Evolutionary conservation across 2,113 vertebrate genomes (phyloP), one percentile per base, ranked within the genome.

Genomic region (Festucalex cinctus): DNA sequence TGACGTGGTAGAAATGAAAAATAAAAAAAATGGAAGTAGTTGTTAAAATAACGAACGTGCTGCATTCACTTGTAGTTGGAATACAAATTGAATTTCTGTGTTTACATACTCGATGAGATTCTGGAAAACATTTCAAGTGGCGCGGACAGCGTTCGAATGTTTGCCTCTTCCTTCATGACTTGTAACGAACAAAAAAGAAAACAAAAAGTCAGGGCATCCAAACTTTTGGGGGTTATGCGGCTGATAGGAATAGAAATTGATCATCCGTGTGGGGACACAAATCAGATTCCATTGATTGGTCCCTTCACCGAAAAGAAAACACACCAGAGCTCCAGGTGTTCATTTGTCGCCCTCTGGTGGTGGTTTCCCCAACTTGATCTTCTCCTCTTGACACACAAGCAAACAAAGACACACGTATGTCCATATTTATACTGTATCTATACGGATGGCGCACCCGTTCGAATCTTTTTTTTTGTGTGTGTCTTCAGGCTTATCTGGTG

Each of bases 401-500:
- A 46, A 51, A 75, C 48, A 63, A 14, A 43, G 41, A 39, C 59
- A 75, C 57, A 63, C 35, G 57, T 2, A 22, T 53, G 44, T 17
- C 59, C 35, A 69, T 9, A 58, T n/a, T 68, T n/a, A 43, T 6
- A 71, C 32, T 22, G 63, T 1, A 68, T 65, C n/a, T n/a, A 68
- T 48, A 56, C n/a, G n/a, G n/a, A n/a, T n/a, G n/a, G n/a, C n/a
- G n/a, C n/a, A n/a, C n/a, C n/a, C n/a, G n/a, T n/a, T n/a, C n/a
- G n/a, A n/a, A n/a, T n/a, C n/a, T n/a, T n/a, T n/a, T n/a, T n/a
- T n/a, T n/a, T n/a, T n/a, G n/a, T n/a, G n/a, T n/a, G n/a, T n/a
- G 77, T 77, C 71, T 84, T 85, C 88, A 90, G 81, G 88, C 93
- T 94, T 98, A 99, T 98, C 97, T 98, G 91, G 97, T 99, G 83